Conservation (phyloP, 2,888 invertebrate species). For the Dichetophora obliterata region DNA sequence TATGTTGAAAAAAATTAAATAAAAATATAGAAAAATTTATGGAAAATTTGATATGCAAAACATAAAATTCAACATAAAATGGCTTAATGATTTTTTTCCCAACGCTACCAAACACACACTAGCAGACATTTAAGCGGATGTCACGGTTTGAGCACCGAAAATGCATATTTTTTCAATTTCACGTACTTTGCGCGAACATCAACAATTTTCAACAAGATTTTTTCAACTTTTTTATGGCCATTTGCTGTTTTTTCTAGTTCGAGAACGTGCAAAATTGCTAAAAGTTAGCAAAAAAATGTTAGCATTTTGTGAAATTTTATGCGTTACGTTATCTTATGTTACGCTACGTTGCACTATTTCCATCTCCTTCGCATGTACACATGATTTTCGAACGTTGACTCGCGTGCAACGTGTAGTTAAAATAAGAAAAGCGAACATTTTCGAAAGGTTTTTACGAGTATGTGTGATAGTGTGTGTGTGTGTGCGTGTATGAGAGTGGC, state of each 20-base stretch:
- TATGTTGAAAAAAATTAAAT: no score
- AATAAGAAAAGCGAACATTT: background rate
- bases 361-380: background rate
- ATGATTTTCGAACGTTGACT: background rate
- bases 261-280: conserved; percentile 8
- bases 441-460: background rate
- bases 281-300: background rate
- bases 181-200: conserved; percentile 9
- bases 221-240: background rate
- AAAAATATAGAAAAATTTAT: background rate
- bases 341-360: background rate
- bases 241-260: background rate
- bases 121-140: background rate
- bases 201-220: background rate
- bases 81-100: no score
- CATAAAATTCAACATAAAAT: no score
- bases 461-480: no score
- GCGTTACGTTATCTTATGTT: conserved; percentile 10
- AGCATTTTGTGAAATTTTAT: background rate
- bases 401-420: background rate
- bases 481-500: background rate
- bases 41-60: no score
- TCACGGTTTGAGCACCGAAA: conserved; percentile 14
- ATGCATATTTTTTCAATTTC: background rate
- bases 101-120: no score